These are phyloP conservation scores for Caenorhabditis afra DNA, from an alignment of 2,888 invertebrate genomes.

Conservation along the genomic window DNA sequence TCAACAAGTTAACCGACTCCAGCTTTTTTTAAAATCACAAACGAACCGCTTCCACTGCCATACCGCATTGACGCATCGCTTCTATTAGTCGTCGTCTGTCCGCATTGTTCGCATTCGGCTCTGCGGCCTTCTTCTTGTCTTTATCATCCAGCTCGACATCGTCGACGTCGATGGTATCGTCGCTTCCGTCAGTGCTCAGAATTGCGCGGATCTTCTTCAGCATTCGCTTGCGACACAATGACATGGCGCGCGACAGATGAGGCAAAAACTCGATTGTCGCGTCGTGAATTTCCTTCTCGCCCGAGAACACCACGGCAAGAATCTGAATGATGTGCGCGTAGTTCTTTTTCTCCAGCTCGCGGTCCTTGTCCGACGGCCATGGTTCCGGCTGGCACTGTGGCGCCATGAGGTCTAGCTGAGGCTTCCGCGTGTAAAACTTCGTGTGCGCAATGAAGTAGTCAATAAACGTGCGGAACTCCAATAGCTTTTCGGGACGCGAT, in stretches of 20 bases:
- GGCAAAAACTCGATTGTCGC: slow-evolving; percentile 27
- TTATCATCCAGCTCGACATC: too few species aligned
- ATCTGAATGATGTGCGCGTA: not conserved
- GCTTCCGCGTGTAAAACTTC: not conserved
- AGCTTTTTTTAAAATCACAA: not conserved
- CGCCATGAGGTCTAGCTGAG: too few species aligned
- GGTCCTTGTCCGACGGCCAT: too few species aligned
- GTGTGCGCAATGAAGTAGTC: not conserved
- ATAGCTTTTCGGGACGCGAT: not conserved
- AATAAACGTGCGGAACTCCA: not conserved
- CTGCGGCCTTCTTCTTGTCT: too few species aligned
- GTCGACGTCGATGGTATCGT: too few species aligned
- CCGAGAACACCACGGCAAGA: slow-evolving; percentile 1
- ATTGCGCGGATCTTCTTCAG: not conserved
- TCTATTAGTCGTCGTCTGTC: too few species aligned
- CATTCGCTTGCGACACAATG: not conserved
- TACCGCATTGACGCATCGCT: slow-evolving; percentile 4
- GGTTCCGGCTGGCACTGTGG: too few species aligned
- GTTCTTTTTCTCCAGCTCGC: not conserved
- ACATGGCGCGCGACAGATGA: slow-evolving; percentile 1
- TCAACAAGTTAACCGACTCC: too few species aligned
- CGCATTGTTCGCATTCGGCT: too few species aligned
- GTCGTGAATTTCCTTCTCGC: slow-evolving; percentile 8
- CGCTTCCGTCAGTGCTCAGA: too few species aligned
- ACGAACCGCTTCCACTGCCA: slow-evolving; percentile 14